Percentiles rank a stretch among this genome's conserved stretches.
phyloP scores from a whole-genome alignment of 2,113 vertebrate genomes.

The Epinephelus lanceolatus region DNA sequence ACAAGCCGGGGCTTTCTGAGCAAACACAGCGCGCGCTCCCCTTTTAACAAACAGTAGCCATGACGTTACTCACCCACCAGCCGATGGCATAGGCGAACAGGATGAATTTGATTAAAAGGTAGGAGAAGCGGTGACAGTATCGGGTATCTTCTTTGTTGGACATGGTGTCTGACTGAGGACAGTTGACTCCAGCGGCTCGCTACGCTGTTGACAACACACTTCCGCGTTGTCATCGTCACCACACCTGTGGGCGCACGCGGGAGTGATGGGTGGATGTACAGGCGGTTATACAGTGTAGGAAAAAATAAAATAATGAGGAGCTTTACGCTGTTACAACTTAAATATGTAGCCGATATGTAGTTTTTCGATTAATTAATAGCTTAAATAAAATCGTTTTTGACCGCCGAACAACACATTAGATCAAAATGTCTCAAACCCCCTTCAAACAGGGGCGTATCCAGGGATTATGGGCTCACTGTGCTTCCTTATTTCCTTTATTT shows the following conservation, averaged over 20 bases:
- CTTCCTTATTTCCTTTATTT: neutral
- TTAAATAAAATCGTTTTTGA: neutral
- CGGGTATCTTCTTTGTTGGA: conserved; percentile 4
- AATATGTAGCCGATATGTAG: too few relatives aligned
- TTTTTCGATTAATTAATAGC: neutral
- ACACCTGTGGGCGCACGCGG: conserved; percentile 59
- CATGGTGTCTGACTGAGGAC: conserved; percentile 54
- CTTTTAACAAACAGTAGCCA: accelerated
- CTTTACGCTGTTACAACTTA: too few relatives aligned
- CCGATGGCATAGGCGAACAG: conserved; percentile 71
- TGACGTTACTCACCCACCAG: conserved; percentile 74
- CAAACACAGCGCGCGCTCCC: neutral
- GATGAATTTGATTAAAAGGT: conserved; percentile 65
- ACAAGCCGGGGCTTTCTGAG: neutral
- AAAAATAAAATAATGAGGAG: too few relatives aligned
- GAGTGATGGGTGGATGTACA: neutral
- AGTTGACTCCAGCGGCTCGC: neutral
- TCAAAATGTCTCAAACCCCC: neutral
- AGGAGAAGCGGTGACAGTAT: conserved; percentile 68
- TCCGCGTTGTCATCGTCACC: conserved; percentile 69
- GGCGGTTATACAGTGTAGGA: too few relatives aligned
- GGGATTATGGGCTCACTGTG: neutral
- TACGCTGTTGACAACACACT: conserved; percentile 55
- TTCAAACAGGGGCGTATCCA: neutral
- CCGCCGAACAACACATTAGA: neutral